Evolutionary conservation across 2,888 invertebrate genomes (phyloP), one percentile per base, ranked within the genome.

Genomic region (Seira musarum): DNA sequence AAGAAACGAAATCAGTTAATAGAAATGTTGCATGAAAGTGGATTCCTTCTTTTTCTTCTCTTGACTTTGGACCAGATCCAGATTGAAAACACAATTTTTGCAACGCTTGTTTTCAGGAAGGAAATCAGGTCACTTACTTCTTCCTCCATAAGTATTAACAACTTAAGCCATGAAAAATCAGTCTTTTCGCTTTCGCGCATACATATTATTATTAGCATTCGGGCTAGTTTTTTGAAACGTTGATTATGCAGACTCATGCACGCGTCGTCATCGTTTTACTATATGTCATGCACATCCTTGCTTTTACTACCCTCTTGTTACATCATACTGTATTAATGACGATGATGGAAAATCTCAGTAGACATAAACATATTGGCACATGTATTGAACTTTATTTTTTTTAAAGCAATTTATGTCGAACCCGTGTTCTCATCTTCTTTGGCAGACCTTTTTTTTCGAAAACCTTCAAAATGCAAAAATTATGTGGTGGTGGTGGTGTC

Each of bases 61-160:
- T 22, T 22, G 57, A 22, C 30, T 77, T 82, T 82, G 82, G 82
- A 76, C 22, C 53, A 60, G 61, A 19, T 74, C 82, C 82, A 82
- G 77, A 19, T 40, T 40, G 6, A 40, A 40, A 40, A 40, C 40
- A 60, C 40, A 67, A 8, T 40, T 71, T n/a, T 61, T 25, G n/a
- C 57, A 77, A 72, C 68, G 67, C 22, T 46, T 49, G 40, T 22
- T 67, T 30, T 67, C 49, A 46, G 57, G 77, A 80, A 46, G 57
- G 77, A 80, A 82, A 82, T 77, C 78, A 80, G 82, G 82, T 82
- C 82, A 82, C 63, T 77, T 46, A 40, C 63, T 24, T 22, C 60
- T 79, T 67, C 68, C 68, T 40, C 40, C n/a, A n/a, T n/a, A n/a
- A n/a, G n/a, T n/a, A n/a, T n/a, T n/a, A n/a, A n/a, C n/a, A n/a